These are phyloP conservation scores for Poeciliopsis gracilis DNA, from an alignment of 2,797 vertebrate genomes.

Conservation along the genomic window DNA sequence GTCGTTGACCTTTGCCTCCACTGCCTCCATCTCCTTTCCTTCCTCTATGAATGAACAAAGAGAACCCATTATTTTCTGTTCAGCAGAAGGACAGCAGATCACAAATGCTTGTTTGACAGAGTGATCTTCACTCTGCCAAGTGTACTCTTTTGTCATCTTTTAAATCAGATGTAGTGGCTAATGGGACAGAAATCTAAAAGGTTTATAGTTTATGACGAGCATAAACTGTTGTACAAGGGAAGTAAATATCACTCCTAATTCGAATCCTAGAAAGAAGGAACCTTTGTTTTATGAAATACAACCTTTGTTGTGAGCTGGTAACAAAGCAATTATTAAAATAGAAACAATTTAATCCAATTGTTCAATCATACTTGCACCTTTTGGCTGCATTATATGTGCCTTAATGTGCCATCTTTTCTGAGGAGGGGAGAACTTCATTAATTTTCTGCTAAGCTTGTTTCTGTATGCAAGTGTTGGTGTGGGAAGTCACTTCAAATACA, in stretches of 20 bases:
- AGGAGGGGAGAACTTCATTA: constrained; percentile 56
- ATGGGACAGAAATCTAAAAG: background rate
- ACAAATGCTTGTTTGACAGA: constrained; percentile 2
- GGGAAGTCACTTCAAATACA: constrained; percentile 11
- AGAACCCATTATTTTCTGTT: constrained; percentile 22
- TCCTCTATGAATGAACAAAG: constrained; percentile 29
- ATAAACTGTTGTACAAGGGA: background rate
- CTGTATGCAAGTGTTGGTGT: constrained; percentile 12
- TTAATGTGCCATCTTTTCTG: constrained; percentile 46
- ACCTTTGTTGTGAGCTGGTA: background rate
- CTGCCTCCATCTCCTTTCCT: background rate
- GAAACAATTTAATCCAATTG: constrained; percentile 48
- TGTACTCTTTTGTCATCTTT: background rate
- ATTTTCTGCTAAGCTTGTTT: constrained; percentile 12
- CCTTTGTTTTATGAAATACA: constrained; percentile 8
- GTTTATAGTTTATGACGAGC: background rate
- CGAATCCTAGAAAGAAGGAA: background rate
- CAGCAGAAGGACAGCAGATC: constrained; percentile 1
- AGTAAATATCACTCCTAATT: background rate
- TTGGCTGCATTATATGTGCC: constrained; percentile 42
- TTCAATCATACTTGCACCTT: constrained; percentile 31
- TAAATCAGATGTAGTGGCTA: background rate
- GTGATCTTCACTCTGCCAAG: background rate
- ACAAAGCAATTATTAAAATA: constrained; percentile 24
- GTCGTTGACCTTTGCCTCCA: constrained; percentile 21